Conservation (phyloP, 2,113 vertebrate genomes). For the Panurus biarmicus region DNA sequence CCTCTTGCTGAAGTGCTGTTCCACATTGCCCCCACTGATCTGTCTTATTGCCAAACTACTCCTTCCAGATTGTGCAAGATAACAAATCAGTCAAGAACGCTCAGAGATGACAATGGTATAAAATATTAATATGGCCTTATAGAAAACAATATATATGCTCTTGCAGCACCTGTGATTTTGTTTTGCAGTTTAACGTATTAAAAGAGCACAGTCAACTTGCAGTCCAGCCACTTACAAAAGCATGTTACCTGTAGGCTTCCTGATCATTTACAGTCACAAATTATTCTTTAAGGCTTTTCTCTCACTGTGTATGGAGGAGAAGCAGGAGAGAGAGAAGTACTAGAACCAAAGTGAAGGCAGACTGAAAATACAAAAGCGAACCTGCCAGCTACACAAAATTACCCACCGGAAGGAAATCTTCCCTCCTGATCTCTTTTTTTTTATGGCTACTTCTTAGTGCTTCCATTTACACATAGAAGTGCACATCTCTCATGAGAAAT, state of each 20-base stretch:
- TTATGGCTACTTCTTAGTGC: not conserved
- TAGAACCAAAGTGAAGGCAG: not conserved
- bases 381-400: not conserved
- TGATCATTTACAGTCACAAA: not conserved
- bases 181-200: not conserved
- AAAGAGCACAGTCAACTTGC: not conserved
- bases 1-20: not conserved
- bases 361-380: not conserved
- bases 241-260: not conserved
- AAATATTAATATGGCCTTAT: constrained; percentile 47
- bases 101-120: constrained; percentile 26
- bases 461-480: not conserved
- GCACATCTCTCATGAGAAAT: not conserved
- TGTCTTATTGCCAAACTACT: not conserved
- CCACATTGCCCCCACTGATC: not conserved
- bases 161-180: constrained; percentile 13
- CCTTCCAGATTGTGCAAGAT: not conserved
- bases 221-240: not conserved
- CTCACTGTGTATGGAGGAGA: not conserved
- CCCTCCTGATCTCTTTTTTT: not conserved
- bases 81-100: not conserved
- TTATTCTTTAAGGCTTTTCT: not conserved
- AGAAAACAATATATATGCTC: not conserved
- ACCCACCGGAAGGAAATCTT: not conserved
- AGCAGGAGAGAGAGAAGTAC: not conserved